These are phyloP conservation scores for Myxocyprinus asiaticus DNA, from an alignment of 2,113 vertebrate species.

Conservation along the genomic window DNA sequence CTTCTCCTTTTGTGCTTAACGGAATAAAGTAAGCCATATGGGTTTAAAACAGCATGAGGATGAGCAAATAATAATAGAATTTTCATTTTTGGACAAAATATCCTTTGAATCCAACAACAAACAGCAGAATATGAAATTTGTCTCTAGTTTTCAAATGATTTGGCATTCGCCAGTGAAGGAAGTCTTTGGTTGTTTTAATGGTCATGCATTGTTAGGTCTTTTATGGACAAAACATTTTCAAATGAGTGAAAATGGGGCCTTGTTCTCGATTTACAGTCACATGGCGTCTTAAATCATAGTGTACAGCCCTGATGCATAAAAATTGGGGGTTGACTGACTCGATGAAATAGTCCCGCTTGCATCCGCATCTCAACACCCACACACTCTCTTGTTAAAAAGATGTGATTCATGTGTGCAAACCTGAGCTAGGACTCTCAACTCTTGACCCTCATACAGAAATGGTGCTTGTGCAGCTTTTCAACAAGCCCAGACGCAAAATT, in stretches of 20 bases:
- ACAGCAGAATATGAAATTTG: no score
- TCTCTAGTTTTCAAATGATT: no score
- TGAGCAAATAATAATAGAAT: no score
- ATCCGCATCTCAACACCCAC: slow-evolving; percentile 17
- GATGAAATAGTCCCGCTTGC: neutral
- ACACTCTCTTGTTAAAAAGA: slow-evolving; percentile 17
- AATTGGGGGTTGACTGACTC: neutral
- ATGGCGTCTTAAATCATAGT: neutral
- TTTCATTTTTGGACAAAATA: no score
- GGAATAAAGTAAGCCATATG: no score
- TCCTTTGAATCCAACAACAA: no score
- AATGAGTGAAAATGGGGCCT: neutral
- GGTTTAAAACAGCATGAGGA: no score
- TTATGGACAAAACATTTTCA: neutral
- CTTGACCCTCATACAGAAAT: slow-evolving; percentile 31
- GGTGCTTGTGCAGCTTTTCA: slow-evolving; percentile 13
- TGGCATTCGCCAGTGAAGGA: slow-evolving; percentile 16
- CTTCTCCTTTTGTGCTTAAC: no score
- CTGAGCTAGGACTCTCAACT: slow-evolving; percentile 13
- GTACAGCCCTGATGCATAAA: neutral
- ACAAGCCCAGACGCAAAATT: slow-evolving; percentile 24
- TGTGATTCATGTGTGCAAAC: slow-evolving; percentile 4
- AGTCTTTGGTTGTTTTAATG: neutral
- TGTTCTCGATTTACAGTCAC: neutral
- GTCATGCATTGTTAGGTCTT: neutral